Base-by-base conservation (phyloP, 23 tunicate species). In the Botrylloides violaceus region DNA sequence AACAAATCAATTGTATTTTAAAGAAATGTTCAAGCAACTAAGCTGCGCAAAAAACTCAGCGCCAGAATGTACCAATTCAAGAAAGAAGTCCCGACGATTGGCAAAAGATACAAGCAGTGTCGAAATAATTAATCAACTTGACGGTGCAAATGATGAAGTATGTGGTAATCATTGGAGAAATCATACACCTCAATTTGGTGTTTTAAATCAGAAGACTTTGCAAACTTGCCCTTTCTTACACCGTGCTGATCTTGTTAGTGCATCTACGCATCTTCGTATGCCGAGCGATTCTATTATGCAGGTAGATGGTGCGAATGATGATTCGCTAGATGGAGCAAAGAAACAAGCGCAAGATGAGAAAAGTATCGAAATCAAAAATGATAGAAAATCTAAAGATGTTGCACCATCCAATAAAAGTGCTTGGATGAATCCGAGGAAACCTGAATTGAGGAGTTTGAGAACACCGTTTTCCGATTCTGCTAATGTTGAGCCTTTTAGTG, bases 21-120 rank as follows among this genome's bases (percentile, higher is more conserved):
- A 83, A 70, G 71, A 76, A 39, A 77, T 73, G 5, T 59, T 83
- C 0, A 83, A 83, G 34, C 72, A 76, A 28, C 70, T 58, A 2
- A 22, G 29, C 61, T 3, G 3, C 4, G 56, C 26, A 2, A 33
- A 26, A 5, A 64, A 29, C 29, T 25, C 25, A 1, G 26, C 32
- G 49, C 28, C 28, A 31, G 48, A 4, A 3, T 34, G 56, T 9
- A 58, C 9, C 26, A 9, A 58, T 9, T 5, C 62, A 4, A 28
- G 35, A 19, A 63, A 4, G 7, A 63, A 9, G 12, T 7, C 12
- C 53, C 9, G 15, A 43, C 9, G 12, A 7, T 15, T 15, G 15
- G 15, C 15, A 15, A 9, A 15, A 9, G 53, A 43, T 9, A 43
- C 53, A 43, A 43, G 53, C 15, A 7, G 12, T 15, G 53, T 25